Percentiles rank a stretch among this genome's conserved stretches.
Evolutionary conservation across 2,113 vertebrate species (phyloP).

Genomic region (Regulus satrapa): DNA sequence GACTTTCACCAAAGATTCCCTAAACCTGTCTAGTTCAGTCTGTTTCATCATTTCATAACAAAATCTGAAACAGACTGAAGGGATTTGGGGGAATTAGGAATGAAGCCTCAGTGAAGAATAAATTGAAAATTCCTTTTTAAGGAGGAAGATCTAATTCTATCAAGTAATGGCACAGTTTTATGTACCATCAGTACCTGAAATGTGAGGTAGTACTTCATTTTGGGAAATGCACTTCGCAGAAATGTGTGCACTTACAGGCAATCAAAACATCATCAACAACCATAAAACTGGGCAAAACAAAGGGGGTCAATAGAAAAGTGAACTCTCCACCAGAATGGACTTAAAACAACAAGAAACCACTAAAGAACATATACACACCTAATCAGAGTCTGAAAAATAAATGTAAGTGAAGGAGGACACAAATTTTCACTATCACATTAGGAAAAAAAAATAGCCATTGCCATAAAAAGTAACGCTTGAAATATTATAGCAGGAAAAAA

Average conservation of each 20-base stretch:
- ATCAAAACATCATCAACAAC: not conserved
- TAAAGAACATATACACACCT: accelerated
- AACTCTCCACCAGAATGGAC: not conserved
- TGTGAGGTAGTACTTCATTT: not conserved
- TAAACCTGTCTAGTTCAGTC: not conserved
- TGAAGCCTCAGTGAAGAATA: not conserved
- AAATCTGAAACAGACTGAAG: not conserved
- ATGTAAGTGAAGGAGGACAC: not conserved
- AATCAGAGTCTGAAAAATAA: not conserved
- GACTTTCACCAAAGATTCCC: not conserved
- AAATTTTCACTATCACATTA: not conserved
- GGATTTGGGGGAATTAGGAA: not conserved
- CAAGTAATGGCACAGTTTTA: not conserved
- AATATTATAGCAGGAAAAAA: not conserved
- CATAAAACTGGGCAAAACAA: not conserved
- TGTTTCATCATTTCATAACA: not conserved
- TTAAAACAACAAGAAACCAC: not conserved
- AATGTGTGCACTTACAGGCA: not conserved
- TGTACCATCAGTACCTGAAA: not conserved
- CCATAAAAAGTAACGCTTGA: not conserved
- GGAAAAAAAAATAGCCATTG: not conserved
- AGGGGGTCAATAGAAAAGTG: not conserved
- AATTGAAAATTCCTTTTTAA: not conserved
- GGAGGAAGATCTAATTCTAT: not conserved
- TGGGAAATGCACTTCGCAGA: not conserved